Percentiles rank a stretch among this genome's conserved stretches.
These are phyloP conservation scores for Liodrosophila aerea DNA, from an alignment of 2,888 invertebrate species.

Conservation along the genomic window DNA sequence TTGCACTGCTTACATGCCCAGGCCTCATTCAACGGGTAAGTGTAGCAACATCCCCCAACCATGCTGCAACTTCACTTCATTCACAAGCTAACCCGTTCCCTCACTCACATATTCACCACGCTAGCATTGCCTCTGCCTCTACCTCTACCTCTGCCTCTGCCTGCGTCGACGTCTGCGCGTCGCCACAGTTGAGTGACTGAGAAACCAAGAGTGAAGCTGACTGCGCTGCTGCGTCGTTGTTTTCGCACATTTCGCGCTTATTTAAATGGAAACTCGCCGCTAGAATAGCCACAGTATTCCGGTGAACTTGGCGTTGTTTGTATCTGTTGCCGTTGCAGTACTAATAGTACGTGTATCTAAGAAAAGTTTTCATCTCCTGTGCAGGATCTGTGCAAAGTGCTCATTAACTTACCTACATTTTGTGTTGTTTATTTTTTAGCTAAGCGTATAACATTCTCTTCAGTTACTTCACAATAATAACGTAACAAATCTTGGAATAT, in stretches of 20 bases:
- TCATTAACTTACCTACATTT: conserved; percentile 10
- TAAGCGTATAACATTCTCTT: conserved; percentile 26
- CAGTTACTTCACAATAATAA: no score
- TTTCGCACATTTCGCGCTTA: conserved; percentile 74
- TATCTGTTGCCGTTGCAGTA: conserved; percentile 78
- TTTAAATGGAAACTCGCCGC: conserved; percentile 81
- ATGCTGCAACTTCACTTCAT: conserved; percentile 69
- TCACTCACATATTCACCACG: conserved; percentile 44
- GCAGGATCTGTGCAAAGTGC: conserved; percentile 40
- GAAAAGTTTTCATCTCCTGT: no score
- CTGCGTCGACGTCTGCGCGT: conserved; percentile 11
- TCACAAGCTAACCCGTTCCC: conserved; percentile 50
- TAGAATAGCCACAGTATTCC: conserved; percentile 82
- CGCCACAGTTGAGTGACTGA: conserved; percentile 70
- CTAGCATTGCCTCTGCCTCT: no score
- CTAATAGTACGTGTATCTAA: conserved; percentile 65
- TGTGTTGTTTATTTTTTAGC: conserved; percentile 59
- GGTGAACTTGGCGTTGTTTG: conserved; percentile 80
- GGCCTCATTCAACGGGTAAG: conserved; percentile 56
- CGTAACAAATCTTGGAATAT: no score
- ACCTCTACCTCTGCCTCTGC: no score
- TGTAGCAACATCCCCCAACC: conserved; percentile 54
- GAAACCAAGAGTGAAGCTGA: conserved; percentile 52
- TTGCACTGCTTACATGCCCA: conserved; percentile 44
- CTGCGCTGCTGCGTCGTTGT: conserved; percentile 38